Evolutionary conservation across 2,797 vertebrate species (phyloP), one percentile per base, ranked within the genome.

Genomic region (Muraenolepis orangiensis): DNA sequence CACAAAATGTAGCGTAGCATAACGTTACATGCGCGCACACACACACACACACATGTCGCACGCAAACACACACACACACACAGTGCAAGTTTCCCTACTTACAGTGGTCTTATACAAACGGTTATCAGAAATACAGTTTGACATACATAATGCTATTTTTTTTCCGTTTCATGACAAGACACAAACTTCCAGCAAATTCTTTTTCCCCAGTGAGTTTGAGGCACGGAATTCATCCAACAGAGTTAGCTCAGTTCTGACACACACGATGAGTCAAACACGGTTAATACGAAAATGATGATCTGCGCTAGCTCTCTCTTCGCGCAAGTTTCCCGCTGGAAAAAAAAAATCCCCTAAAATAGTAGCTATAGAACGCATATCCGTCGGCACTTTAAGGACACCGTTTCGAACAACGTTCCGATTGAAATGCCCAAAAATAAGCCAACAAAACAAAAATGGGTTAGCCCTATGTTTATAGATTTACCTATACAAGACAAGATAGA

Each of bases 91-190:
- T 36, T 23, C 29, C 51, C 51, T 72, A 64, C 30, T 34, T 34
- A 72, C 40, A 72, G 51, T 72, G 71, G 71, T 72, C 29, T 23
- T 57, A 61, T 34, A 72, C 71, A 32, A 72, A 72, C 20, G 30
- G 5, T 51, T n/a, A n/a, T 46, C 34, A 64, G 51, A 34, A 72
- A 72, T 34, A 72, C 20, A 71, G 46, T 38, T 34, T 23, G n/a
- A 70, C 31, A 36, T 70, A 70, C 67, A n/a, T n/a, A 23, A 34
- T 20, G 32, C 20, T 38, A 13, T 23, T n/a, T 4, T n/a, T 10
- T n/a, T 10, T 36, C n/a, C n/a, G n/a, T n/a, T n/a, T n/a, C n/a
- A 1, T 66, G 61, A 28, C 36, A 4, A 70, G 10, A 70, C 4
- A 42, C 18, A 16, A 72, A 51, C 51, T 32, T 61, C 71, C 31